These are phyloP conservation scores for Coremacera marginata DNA, from an alignment of 2,888 invertebrate genomes.

Conservation along the genomic window DNA sequence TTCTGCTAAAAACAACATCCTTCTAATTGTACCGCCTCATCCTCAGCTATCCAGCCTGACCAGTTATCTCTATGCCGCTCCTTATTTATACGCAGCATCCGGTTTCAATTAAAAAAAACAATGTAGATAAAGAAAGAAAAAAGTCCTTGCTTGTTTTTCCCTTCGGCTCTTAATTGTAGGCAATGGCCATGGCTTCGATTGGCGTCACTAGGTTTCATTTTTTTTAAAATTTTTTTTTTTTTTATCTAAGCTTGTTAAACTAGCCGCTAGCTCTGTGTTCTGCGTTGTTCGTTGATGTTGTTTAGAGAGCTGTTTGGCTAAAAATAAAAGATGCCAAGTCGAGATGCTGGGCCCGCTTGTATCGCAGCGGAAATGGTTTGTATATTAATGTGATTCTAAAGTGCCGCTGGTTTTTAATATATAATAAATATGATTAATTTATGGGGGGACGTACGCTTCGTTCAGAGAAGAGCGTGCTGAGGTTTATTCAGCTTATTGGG, in stretches of 20 bases:
- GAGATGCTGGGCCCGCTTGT: constrained; percentile 7
- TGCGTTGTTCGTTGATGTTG: not conserved
- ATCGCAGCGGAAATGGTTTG: constrained; percentile 20
- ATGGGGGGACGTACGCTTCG: not conserved
- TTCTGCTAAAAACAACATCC: too few relatives aligned
- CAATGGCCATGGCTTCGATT: not conserved
- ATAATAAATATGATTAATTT: constrained; percentile 28
- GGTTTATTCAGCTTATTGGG: too few relatives aligned
- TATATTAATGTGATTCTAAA: not conserved
- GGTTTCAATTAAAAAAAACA: constrained; percentile 31
- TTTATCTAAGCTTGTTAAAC: not conserved
- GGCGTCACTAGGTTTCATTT: not conserved
- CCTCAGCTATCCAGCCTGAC: too few relatives aligned
- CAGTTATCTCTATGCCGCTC: not conserved
- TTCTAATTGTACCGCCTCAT: too few relatives aligned
- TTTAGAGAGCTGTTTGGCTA: not conserved
- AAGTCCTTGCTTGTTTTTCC: not conserved
- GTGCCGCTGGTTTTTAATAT: constrained; percentile 17
- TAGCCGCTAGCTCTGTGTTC: not conserved
- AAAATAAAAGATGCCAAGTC: constrained; percentile 15
- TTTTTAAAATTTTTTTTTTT: not conserved
- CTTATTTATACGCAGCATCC: constrained; percentile 24
- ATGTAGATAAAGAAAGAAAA: not conserved
- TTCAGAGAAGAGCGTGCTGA: not conserved
- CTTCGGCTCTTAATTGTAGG: constrained; percentile 25